A percentile compares a stretch with the other conserved stretches of the same genome.
These are phyloP conservation scores for Drosophila ironensis DNA, from an alignment of 1,140 invertebrate genomes.

Conservation along the genomic window DNA sequence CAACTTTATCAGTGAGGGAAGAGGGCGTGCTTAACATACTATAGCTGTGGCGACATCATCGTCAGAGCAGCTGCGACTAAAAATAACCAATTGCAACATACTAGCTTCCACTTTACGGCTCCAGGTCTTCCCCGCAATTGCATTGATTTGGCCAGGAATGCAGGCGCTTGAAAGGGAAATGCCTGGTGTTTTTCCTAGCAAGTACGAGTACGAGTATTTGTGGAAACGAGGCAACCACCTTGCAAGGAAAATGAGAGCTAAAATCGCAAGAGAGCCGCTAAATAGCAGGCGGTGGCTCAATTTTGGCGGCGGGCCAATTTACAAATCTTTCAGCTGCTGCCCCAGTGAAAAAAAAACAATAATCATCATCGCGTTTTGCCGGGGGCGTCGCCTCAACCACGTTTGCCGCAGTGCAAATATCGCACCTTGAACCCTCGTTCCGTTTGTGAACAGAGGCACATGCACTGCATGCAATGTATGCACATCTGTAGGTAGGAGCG, in stretches of 20 bases:
- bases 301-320: slow-evolving; percentile 31
- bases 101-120: slow-evolving; percentile 5
- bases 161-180: slow-evolving; percentile 34
- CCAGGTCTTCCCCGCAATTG: slow-evolving; percentile 17
- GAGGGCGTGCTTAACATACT: slow-evolving; percentile 4
- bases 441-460: background rate
- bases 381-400: slow-evolving; percentile 22
- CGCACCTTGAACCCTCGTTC: slow-evolving; percentile 53
- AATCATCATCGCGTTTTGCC: slow-evolving; percentile 15
- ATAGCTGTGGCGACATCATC: slow-evolving; percentile 7
- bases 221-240: slow-evolving; percentile 37
- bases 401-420: slow-evolving; percentile 9
- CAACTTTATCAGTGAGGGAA: slow-evolving; percentile 14
- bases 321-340: slow-evolving; percentile 14
- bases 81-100: slow-evolving; percentile 46
- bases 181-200: slow-evolving; percentile 12
- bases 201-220: too few species aligned
- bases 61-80: slow-evolving; percentile 50
- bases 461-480: too few species aligned
- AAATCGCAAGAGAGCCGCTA: background rate
- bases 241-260: slow-evolving; percentile 18
- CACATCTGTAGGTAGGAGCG: too few species aligned
- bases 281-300: slow-evolving; percentile 31
- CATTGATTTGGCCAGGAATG: slow-evolving; percentile 45
- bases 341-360: slow-evolving; percentile 19